phyloP scores from a whole-genome alignment of 92 coral and sea anemone species.

The Pocillopora grandis region DNA sequence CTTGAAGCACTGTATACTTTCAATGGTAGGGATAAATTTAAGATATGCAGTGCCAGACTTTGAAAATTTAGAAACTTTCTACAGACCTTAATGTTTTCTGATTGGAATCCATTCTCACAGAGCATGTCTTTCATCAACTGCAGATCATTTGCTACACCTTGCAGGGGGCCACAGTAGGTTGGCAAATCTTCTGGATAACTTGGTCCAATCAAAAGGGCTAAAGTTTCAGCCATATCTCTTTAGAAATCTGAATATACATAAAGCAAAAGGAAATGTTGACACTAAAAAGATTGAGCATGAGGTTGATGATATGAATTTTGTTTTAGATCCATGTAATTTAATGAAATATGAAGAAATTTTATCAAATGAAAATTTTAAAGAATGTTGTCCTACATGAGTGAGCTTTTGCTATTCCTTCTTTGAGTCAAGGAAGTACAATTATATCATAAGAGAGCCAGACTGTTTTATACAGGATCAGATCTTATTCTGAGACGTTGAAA shows the following conservation, averaged over 20 bases:
- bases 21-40: background rate
- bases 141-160: conserved; percentile 21
- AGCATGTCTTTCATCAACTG: conserved; percentile 14
- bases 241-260: background rate
- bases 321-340: too few species aligned
- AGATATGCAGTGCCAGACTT: background rate
- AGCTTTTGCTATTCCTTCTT: too few species aligned
- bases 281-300: too few species aligned
- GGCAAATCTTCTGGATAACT: conserved; percentile 11
- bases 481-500: too few species aligned
- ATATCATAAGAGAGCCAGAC: too few species aligned
- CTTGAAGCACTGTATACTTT: too few species aligned
- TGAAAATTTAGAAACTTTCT: background rate
- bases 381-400: too few species aligned
- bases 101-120: conserved; percentile 9
- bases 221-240: background rate
- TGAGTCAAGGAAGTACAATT: too few species aligned
- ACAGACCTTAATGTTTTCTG: conserved; percentile 18
- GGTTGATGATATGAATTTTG: too few species aligned
- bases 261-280: background rate
- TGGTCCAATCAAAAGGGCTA: conserved; percentile 31
- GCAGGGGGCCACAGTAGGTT: background rate
- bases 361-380: too few species aligned
- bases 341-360: too few species aligned
- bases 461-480: too few species aligned